phyloP scores from a whole-genome alignment of 2,113 vertebrate species.

The Gallinago undulata region DNA sequence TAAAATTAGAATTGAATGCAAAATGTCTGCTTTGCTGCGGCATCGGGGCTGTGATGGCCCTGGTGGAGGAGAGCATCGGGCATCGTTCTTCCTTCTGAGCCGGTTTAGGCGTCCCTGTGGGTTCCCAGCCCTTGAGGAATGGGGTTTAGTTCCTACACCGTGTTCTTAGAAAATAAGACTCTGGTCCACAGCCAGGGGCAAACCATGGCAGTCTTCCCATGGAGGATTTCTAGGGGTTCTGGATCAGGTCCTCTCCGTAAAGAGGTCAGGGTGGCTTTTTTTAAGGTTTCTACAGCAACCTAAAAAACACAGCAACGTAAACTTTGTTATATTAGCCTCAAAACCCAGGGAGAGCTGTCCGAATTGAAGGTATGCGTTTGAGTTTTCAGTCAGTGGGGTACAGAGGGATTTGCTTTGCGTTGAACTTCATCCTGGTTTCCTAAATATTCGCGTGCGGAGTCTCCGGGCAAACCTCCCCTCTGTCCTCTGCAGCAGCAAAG shows the following conservation, averaged over 20 bases:
- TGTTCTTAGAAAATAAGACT: not conserved
- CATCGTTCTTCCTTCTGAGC: not conserved
- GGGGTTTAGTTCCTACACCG: not conserved
- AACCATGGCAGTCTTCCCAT: accelerated
- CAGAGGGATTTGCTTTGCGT: not conserved
- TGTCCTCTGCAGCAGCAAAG: not conserved
- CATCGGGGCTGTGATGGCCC: not conserved
- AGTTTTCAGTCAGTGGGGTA: not conserved
- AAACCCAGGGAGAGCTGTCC: not conserved
- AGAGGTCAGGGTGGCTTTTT: not conserved
- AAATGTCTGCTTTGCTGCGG: not conserved
- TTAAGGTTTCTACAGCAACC: not conserved
- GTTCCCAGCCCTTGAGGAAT: not conserved
- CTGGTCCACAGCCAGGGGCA: not conserved
- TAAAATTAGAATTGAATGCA: not conserved
- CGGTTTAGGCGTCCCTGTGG: accelerated
- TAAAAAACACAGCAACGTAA: not conserved
- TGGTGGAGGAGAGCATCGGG: not conserved
- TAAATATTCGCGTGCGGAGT: accelerated
- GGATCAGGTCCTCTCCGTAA: not conserved
- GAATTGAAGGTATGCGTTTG: not conserved
- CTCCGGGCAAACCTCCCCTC: not conserved
- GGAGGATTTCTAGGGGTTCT: not conserved
- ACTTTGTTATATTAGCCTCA: not conserved
- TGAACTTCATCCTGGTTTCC: not conserved